Conservation (phyloP, 2,113 vertebrate genomes). For the Oncorhynchus clarkii region DNA sequence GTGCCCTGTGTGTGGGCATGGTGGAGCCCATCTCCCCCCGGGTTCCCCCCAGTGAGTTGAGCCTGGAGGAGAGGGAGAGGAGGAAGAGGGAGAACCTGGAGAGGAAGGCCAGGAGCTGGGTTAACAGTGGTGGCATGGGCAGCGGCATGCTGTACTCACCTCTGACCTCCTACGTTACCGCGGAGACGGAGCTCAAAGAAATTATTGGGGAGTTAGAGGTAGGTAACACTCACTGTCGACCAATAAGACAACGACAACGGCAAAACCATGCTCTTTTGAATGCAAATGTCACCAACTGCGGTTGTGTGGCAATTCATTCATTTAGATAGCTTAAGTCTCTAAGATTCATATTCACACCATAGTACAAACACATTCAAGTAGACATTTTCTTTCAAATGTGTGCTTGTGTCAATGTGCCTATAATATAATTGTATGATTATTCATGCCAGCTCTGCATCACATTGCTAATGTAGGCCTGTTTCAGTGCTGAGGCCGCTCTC, state of each 20-base stretch:
- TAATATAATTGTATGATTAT: not conserved
- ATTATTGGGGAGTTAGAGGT: slow-evolving; percentile 90
- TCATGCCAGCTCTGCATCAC: not conserved
- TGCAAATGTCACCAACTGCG: too few relatives aligned
- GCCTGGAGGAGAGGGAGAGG: slow-evolving; percentile 73
- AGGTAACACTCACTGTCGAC: slow-evolving; percentile 25
- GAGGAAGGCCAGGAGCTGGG: slow-evolving; percentile 65
- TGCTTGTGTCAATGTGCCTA: not conserved
- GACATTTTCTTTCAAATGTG: not conserved
- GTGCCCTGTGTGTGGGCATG: slow-evolving; percentile 75
- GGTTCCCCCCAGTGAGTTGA: slow-evolving; percentile 61
- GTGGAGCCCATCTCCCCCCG: slow-evolving; percentile 67
- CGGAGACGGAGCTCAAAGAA: slow-evolving; percentile 86
- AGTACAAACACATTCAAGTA: not conserved
- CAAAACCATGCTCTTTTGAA: too few relatives aligned
- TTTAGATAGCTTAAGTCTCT: not conserved
- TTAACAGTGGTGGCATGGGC: slow-evolving; percentile 52
- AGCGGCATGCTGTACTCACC: slow-evolving; percentile 79
- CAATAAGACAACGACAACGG: too few relatives aligned
- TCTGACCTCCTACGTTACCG: slow-evolving; percentile 87
- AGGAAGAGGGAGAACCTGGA: slow-evolving; percentile 82
- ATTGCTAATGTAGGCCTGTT: too few relatives aligned
- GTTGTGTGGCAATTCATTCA: too few relatives aligned
- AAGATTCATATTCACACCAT: not conserved
- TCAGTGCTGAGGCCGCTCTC: not conserved